These are phyloP conservation scores for Scomber colias DNA, from an alignment of 2,113 vertebrate genomes.

Conservation along the genomic window DNA sequence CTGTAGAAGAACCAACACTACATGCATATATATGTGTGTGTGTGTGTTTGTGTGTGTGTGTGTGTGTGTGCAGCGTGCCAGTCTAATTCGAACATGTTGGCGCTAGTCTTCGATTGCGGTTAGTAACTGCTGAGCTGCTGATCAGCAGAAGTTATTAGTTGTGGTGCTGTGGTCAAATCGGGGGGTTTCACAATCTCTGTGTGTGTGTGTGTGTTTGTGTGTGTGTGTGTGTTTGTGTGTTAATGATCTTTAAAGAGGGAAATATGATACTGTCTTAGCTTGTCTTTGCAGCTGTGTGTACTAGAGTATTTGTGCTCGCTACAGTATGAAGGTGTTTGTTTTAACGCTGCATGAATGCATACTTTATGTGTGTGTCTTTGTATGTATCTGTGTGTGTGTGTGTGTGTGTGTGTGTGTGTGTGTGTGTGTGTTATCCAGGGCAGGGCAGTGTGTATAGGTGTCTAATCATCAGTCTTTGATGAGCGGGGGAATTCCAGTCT, in stretches of 20 bases:
- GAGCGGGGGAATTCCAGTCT: constrained; percentile 80
- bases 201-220: constrained; percentile 16
- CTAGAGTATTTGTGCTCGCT: constrained; percentile 7
- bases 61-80: no score
- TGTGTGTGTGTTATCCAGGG: constrained; percentile 32
- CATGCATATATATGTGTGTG: no score
- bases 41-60: constrained; percentile 5
- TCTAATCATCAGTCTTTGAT: constrained; percentile 79
- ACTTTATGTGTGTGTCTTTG: neutral
- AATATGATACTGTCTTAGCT: neutral
- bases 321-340: constrained; percentile 1
- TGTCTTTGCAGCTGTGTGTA: constrained; percentile 9
- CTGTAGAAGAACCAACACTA: no score
- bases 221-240: neutral
- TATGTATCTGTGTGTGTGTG: constrained; percentile 5
- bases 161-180: constrained; percentile 23
- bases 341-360: neutral
- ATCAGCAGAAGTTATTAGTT: constrained; percentile 28
- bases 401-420: constrained; percentile 21
- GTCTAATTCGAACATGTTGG: neutral
- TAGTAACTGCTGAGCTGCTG: constrained; percentile 3
- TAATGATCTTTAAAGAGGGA: neutral
- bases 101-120: constrained; percentile 17
- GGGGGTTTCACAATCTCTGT: neutral
- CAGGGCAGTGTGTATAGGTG: constrained; percentile 52